These are phyloP conservation scores for Antitype chi DNA, from an alignment of 2,888 invertebrate genomes.

Conservation along the genomic window DNA sequence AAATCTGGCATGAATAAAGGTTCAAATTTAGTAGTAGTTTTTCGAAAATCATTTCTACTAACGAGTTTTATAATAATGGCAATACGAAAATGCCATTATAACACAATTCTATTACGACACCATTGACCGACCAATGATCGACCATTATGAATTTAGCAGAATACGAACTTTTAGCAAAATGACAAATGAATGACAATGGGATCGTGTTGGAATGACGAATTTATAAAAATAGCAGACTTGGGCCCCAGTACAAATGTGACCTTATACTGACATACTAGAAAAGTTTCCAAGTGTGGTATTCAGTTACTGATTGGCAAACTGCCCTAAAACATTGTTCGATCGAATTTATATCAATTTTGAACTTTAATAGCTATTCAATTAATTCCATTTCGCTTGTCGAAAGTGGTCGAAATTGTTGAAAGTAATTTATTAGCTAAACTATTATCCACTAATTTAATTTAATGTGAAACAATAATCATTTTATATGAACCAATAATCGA, in stretches of 20 bases:
- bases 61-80: no score
- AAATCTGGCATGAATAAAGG: no score
- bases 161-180: no score
- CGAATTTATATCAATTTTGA: conserved; percentile 40
- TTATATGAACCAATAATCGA: not conserved
- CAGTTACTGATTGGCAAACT: conserved; percentile 34
- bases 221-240: no score
- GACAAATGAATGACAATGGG: no score
- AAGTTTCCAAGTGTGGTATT: conserved; percentile 28
- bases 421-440: conserved; percentile 27
- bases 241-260: not conserved
- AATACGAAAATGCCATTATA: no score
- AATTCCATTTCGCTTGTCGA: conserved; percentile 31
- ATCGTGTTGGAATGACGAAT: no score
- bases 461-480: conserved; percentile 18
- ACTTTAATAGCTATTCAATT: conserved; percentile 40
- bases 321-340: conserved; percentile 30
- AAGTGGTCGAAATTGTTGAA: conserved; percentile 33
- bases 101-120: no score
- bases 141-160: no score
- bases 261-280: conserved; percentile 3
- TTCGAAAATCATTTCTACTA: no score
- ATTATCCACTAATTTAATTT: conserved; percentile 2
- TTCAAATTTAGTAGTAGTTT: no score
- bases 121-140: no score